Percentiles rank a stretch among this genome's conserved stretches.
Conservation (phyloP, 2,797 vertebrate species). For the Cephalopachus bancanus region DNA sequence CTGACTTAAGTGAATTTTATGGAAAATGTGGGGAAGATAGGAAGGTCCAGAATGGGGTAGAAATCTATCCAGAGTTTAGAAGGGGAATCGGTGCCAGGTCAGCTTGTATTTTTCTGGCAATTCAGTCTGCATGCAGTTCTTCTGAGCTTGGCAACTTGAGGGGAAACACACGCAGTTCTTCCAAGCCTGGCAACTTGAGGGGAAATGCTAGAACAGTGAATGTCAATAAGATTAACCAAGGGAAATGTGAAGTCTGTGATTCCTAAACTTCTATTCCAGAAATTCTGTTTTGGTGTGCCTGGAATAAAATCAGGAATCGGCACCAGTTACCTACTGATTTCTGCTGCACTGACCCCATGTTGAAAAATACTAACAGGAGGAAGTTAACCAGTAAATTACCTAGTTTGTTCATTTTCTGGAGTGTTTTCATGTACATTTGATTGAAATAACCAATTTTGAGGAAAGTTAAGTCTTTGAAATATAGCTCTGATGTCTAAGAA, state of each 20-base stretch:
- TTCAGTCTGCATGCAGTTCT: neutral
- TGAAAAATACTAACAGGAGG: slow-evolving; percentile 38
- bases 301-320: neutral
- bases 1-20: neutral
- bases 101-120: neutral
- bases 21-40: neutral
- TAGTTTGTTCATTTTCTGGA: neutral
- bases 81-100: neutral
- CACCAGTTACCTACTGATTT: neutral
- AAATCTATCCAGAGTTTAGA: neutral
- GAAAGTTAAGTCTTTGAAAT: neutral
- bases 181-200: neutral
- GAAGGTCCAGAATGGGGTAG: neutral
- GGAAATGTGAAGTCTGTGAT: neutral
- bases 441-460: neutral
- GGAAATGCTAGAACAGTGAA: neutral
- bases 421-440: neutral
- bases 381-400: slow-evolving; percentile 30
- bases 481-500: neutral
- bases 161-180: neutral
- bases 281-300: neutral
- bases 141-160: neutral
- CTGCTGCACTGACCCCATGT: neutral
- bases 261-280: neutral
- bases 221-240: neutral